Evolutionary conservation across 1,140 invertebrate species (phyloP).

Genomic region (Drosophila gunungcola): DNA sequence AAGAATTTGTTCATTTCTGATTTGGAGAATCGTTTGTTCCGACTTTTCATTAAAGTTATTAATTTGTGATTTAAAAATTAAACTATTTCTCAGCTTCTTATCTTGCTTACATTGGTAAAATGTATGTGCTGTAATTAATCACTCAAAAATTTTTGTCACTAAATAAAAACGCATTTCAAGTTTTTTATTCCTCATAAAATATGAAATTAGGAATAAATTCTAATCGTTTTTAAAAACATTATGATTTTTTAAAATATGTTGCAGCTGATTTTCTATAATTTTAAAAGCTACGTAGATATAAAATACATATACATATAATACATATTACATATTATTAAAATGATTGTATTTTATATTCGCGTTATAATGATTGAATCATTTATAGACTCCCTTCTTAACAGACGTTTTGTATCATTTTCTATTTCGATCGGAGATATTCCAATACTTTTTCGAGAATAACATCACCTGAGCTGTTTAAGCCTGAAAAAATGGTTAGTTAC

Average conservation of each 20-base stretch:
- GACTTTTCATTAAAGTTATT: slow-evolving; percentile 1
- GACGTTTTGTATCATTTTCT: slow-evolving; percentile 79
- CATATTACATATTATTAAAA: slow-evolving; percentile 19
- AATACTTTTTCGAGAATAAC: slow-evolving; percentile 77
- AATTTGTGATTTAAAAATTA: background rate
- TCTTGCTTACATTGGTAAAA: too few species aligned
- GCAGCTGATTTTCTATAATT: slow-evolving; percentile 24
- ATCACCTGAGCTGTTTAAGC: slow-evolving; percentile 65
- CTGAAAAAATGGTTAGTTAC: slow-evolving; percentile 32
- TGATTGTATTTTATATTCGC: slow-evolving; percentile 63
- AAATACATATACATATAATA: too few species aligned
- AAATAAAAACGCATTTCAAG: too few species aligned
- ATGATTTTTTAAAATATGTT: slow-evolving; percentile 35
- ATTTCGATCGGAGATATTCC: slow-evolving; percentile 80
- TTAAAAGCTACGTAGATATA: slow-evolving; percentile 43
- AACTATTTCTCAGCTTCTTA: background rate
- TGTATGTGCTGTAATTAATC: too few species aligned
- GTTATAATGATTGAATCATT: slow-evolving; percentile 79
- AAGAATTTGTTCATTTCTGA: background rate
- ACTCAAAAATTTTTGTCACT: slow-evolving; percentile 1
- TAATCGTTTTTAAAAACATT: background rate
- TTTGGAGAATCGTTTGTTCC: slow-evolving; percentile 5
- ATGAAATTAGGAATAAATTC: too few species aligned
- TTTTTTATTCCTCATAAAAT: too few species aligned
- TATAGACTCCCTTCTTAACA: slow-evolving; percentile 73